Conservation (phyloP, 2,888 invertebrate species). For the Aspidiotus destructor region DNA sequence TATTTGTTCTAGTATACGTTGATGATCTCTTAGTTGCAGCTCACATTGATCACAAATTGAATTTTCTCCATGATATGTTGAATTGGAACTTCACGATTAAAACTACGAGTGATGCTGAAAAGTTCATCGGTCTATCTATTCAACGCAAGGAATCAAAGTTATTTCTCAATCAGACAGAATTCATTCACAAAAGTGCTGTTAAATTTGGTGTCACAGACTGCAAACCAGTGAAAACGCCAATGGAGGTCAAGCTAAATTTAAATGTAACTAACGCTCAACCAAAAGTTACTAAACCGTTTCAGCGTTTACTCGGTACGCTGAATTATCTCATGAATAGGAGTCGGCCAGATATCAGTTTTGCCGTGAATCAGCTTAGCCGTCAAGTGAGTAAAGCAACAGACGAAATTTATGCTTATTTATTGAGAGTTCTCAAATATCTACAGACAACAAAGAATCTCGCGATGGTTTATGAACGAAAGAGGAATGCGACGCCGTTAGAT, state of each 20-base stretch:
- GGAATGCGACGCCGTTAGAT: not conserved
- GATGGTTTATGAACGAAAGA: not conserved
- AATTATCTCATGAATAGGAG: not conserved
- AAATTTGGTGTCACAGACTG: not conserved
- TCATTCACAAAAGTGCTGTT: not conserved
- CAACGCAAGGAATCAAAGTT: not conserved
- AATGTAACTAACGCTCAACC: not conserved
- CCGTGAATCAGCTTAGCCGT: slow-evolving; percentile 1
- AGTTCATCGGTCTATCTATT: not conserved
- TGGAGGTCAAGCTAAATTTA: slow-evolving; percentile 6
- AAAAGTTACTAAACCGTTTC: slow-evolving; percentile 1
- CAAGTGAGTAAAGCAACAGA: not conserved
- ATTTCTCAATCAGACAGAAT: not conserved
- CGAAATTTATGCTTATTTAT: not conserved
- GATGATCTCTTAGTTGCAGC: slow-evolving; percentile 5
- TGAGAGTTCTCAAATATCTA: not conserved
- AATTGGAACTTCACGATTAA: not conserved
- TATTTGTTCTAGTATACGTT: not conserved
- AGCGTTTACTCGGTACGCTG: not conserved
- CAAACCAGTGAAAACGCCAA: not conserved
- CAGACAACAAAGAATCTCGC: not conserved
- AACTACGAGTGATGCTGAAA: not conserved
- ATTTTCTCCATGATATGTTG: not conserved
- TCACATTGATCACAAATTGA: not conserved
- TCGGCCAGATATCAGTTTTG: not conserved